These are phyloP conservation scores for Leuctra nigra DNA, from an alignment of 2,888 invertebrate genomes.

Conservation along the genomic window DNA sequence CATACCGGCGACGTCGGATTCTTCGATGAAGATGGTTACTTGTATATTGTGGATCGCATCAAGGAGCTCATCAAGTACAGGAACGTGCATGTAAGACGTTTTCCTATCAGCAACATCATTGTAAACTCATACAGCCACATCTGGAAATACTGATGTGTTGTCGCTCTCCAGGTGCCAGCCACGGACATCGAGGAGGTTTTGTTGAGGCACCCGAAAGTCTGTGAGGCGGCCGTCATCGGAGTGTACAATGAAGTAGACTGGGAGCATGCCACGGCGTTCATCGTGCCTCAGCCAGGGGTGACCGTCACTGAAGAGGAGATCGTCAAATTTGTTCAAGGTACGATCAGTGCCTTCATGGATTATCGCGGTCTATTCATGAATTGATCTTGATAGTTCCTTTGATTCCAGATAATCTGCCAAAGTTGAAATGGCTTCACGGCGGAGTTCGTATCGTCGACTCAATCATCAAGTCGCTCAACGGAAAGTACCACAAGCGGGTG, in stretches of 20 bases:
- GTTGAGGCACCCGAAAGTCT: conserved; percentile 14
- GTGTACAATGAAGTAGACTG: conserved; percentile 11
- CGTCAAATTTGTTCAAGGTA: conserved; percentile 16
- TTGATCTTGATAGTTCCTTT: too few species aligned
- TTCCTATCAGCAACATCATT: conserved; percentile 38
- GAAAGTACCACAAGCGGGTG: neutral
- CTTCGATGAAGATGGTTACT: too few species aligned
- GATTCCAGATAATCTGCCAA: neutral
- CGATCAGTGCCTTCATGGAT: too few species aligned
- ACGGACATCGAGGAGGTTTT: conserved; percentile 6
- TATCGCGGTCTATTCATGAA: too few species aligned
- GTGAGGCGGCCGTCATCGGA: conserved; percentile 11
- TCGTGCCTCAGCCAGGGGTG: neutral
- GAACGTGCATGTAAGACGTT: too few species aligned
- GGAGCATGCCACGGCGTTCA: conserved; percentile 16
- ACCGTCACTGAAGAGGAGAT: conserved; percentile 13
- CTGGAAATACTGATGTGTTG: too few species aligned
- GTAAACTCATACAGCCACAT: too few species aligned
- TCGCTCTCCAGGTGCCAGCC: neutral
- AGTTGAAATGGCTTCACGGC: conserved; percentile 4
- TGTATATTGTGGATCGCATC: conserved; percentile 41
- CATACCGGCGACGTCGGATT: too few species aligned
- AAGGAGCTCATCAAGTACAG: conserved; percentile 47
- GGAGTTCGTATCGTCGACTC: neutral
- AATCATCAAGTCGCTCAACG: neutral